These are phyloP conservation scores for Sarcophaga carnaria DNA, from an alignment of 2,888 invertebrate species.

Conservation along the genomic window DNA sequence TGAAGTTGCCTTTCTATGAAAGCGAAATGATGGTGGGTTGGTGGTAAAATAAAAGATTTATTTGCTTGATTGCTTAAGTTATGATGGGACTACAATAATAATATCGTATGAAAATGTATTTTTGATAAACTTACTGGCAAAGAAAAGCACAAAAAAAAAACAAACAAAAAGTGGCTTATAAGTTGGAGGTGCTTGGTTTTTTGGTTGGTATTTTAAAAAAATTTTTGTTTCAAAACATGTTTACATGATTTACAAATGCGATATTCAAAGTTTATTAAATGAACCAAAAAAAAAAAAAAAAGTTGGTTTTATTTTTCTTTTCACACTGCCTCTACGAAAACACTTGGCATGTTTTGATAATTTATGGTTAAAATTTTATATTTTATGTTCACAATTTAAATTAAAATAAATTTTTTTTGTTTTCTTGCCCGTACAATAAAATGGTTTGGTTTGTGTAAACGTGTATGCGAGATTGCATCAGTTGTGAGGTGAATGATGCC, in stretches of 20 bases:
- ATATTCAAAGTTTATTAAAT: constrained; percentile 56
- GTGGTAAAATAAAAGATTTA: constrained; percentile 74
- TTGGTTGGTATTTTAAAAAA: not conserved
- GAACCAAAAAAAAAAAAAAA: constrained; percentile 22
- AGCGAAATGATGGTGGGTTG: not conserved
- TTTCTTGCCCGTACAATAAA: not conserved
- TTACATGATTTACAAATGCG: constrained; percentile 67
- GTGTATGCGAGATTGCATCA: too few species aligned
- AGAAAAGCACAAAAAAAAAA: constrained; percentile 39
- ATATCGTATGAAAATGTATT: constrained; percentile 73
- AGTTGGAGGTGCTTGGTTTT: constrained; percentile 13
- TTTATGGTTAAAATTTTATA: constrained; percentile 64
- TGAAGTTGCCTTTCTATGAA: not conserved
- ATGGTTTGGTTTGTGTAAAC: not conserved
- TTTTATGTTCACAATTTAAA: constrained; percentile 67
- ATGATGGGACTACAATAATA: constrained; percentile 54
- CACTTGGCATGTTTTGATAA: constrained; percentile 38
- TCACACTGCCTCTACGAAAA: not conserved
- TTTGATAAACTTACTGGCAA: constrained; percentile 78
- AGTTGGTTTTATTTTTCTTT: constrained; percentile 37
- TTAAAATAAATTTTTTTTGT: constrained; percentile 52
- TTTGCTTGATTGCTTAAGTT: constrained; percentile 79
- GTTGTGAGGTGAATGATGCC: too few species aligned
- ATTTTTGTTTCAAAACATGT: constrained; percentile 68
- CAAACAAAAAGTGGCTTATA: constrained; percentile 46